Conservation (phyloP, 2,113 vertebrate genomes). For the Plecotus auritus region DNA sequence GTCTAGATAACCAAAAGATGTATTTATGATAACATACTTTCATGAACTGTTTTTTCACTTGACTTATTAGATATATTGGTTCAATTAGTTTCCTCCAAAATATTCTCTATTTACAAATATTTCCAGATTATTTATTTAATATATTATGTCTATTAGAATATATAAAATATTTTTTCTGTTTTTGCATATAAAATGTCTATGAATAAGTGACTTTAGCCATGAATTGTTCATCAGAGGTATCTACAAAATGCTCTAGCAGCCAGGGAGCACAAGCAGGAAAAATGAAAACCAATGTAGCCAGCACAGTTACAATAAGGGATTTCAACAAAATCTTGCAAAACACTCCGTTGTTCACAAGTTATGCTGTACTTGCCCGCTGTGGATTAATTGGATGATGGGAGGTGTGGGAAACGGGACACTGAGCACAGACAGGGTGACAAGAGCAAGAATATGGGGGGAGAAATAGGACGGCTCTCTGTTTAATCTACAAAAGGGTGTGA, state of each 20-base stretch:
- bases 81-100: neutral
- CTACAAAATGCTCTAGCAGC: neutral
- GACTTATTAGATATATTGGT: neutral
- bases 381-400: neutral
- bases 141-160: neutral
- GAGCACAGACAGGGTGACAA: neutral
- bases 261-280: neutral
- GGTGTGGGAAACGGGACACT: neutral
- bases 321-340: neutral
- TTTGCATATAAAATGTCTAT: neutral
- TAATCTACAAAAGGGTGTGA: neutral
- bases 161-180: neutral
- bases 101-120: neutral
- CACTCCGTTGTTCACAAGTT: neutral
- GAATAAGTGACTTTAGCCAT: neutral
- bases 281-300: neutral
- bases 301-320: neutral
- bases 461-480: accelerated
- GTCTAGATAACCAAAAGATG: neutral
- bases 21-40: neutral
- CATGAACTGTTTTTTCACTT: neutral
- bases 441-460: neutral
- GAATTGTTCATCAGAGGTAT: neutral
- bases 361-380: neutral
- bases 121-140: neutral